A percentile compares a stretch with the other conserved stretches of the same genome.
Conservation (phyloP, 2,797 vertebrate genomes). For the Myotis vivesi region DNA sequence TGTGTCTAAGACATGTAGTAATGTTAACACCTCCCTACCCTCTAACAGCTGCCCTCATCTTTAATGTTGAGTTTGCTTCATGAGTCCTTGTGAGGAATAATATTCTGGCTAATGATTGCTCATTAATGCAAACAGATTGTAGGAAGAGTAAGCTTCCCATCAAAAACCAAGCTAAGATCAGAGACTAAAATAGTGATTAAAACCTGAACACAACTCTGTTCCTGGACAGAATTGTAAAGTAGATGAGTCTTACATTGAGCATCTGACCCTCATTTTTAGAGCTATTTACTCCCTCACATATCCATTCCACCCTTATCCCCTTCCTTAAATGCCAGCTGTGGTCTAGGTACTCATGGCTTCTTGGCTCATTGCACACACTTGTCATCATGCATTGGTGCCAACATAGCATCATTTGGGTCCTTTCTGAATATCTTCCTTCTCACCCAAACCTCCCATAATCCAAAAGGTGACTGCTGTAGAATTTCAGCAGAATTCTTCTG, state of each 20-base stretch:
- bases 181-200: constrained; percentile 25
- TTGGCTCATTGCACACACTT: background rate
- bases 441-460: background rate
- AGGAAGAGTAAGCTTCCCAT: constrained; percentile 4
- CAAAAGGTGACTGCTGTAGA: background rate
- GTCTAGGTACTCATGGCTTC: background rate
- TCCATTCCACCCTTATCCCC: rapidly evolving
- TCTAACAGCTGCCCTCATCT: background rate
- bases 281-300: background rate
- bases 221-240: background rate
- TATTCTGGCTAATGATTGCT: background rate
- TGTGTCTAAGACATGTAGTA: constrained; percentile 18
- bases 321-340: background rate
- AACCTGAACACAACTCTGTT: background rate
- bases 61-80: constrained; percentile 50
- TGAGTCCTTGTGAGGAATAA: background rate
- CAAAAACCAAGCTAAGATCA: constrained; percentile 14
- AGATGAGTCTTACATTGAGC: background rate
- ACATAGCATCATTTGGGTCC: background rate
- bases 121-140: constrained; percentile 19
- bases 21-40: background rate
- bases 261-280: background rate
- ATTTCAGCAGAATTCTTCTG: background rate
- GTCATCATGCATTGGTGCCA: background rate
- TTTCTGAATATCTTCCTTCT: background rate